Evolutionary conservation across 2,888 invertebrate species (phyloP).

Genomic region (Dione vanillae): DNA sequence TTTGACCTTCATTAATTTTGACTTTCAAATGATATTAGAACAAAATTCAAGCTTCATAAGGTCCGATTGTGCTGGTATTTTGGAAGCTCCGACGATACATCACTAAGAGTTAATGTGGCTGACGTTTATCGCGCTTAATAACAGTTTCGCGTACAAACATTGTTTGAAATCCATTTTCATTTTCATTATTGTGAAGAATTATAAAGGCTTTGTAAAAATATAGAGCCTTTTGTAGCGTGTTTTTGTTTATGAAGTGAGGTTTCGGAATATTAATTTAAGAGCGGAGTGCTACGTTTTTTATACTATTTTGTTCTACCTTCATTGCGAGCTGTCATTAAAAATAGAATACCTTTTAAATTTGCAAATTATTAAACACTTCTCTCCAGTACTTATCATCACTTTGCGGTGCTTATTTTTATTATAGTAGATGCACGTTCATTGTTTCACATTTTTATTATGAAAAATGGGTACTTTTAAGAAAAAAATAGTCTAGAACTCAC

Average conservation of each 20-base stretch:
- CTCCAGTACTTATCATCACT: conserved; percentile 20
- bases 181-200: conserved; percentile 48
- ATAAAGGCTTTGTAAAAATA: conserved; percentile 45
- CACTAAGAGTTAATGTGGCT: conserved; percentile 36
- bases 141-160: conserved; percentile 52
- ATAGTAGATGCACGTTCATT: background rate
- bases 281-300: conserved; percentile 35
- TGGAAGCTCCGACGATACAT: conserved; percentile 29
- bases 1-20: conserved; percentile 20
- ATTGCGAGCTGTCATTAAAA: conserved; percentile 18
- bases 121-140: conserved; percentile 36
- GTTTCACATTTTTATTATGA: background rate
- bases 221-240: conserved; percentile 39
- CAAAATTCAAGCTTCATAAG: background rate
- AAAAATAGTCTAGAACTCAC: no score
- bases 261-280: conserved; percentile 37
- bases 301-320: conserved; percentile 26
- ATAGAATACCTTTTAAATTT: conserved; percentile 26
- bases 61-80: conserved; percentile 27
- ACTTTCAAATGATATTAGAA: conserved; percentile 23
- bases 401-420: conserved; percentile 6
- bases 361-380: conserved; percentile 29
- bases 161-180: conserved; percentile 49
- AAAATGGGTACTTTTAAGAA: background rate
- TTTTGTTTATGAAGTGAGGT: conserved; percentile 45